Evolutionary conservation across 2,113 vertebrate species (phyloP).

Genomic region (Orthonyx spaldingii): DNA sequence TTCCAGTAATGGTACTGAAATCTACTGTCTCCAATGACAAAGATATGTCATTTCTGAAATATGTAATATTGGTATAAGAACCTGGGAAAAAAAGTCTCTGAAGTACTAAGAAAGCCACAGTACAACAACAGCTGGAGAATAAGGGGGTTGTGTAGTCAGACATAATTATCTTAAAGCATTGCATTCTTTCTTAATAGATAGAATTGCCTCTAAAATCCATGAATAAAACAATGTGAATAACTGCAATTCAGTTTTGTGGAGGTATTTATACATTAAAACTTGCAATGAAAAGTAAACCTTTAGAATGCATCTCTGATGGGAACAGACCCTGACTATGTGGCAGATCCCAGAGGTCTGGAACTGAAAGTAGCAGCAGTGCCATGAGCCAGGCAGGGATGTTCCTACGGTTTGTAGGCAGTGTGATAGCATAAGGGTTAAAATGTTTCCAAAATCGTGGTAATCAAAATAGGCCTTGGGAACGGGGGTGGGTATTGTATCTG

Average conservation of each 20-base stretch:
- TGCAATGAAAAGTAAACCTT: neutral
- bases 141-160: neutral
- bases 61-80: neutral
- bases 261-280: neutral
- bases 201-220: neutral
- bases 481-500: no score
- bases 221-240: neutral
- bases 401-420: no score
- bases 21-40: neutral
- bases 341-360: neutral
- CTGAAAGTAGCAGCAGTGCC: neutral
- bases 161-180: neutral
- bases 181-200: neutral
- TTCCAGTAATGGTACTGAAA: neutral
- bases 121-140: neutral
- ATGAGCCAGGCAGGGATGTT: neutral
- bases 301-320: neutral
- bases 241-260: neutral
- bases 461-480: no score
- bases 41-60: neutral
- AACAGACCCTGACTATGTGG: neutral
- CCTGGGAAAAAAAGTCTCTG: neutral
- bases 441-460: no score
- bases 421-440: no score
- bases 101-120: neutral